These are phyloP conservation scores for Sanderia malayensis DNA, from an alignment of 30 jellyfish, hydroid and myxozoan species.

Conservation along the genomic window DNA sequence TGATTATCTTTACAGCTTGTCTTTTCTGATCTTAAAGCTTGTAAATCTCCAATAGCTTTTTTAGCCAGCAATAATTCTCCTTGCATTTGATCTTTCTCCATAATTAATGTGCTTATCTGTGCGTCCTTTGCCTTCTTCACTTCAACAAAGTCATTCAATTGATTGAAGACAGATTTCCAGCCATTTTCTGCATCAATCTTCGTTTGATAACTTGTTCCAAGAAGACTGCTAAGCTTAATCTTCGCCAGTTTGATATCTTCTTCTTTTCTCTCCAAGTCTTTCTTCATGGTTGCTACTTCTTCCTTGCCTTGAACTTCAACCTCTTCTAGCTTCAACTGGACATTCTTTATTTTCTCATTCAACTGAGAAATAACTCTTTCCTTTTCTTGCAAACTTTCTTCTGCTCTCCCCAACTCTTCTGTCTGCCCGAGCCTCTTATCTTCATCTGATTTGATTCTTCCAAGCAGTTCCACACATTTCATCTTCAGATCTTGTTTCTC, in stretches of 20 bases:
- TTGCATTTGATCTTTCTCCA: slow-evolving; percentile 2
- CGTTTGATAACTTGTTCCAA: neutral
- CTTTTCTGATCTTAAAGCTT: neutral
- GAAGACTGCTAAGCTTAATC: neutral
- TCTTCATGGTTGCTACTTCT: neutral
- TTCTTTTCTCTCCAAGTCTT: slow-evolving; percentile 2
- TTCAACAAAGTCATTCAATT: neutral
- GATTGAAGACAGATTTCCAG: neutral
- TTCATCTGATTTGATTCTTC: neutral
- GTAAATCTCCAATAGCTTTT: neutral
- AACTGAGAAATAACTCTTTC: neutral
- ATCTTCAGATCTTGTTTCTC: slow-evolving; percentile 11
- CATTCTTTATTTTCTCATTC: neutral
- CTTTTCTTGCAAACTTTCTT: neutral
- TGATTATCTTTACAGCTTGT: neutral
- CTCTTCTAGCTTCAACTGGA: neutral
- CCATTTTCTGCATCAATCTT: neutral
- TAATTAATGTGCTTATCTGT: neutral
- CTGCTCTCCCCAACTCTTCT: neutral
- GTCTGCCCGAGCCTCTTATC: neutral
- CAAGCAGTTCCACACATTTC: neutral
- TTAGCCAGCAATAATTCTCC: neutral
- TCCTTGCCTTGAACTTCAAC: neutral
- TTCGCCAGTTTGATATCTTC: slow-evolving; percentile 8
- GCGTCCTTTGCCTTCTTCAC: neutral